Base-by-base conservation (phyloP, 2,888 invertebrate species). In the Eristalis tenax region DNA sequence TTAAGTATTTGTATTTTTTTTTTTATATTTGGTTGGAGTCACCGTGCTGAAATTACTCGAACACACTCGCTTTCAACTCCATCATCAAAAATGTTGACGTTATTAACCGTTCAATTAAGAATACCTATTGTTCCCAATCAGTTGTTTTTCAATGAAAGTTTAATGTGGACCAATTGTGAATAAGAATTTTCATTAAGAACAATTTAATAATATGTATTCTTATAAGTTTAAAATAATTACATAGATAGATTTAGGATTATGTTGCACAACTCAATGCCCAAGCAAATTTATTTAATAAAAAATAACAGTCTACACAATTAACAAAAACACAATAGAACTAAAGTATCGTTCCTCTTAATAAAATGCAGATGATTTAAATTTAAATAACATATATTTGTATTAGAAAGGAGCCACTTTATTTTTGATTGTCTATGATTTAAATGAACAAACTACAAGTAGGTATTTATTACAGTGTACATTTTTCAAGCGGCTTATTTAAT, bases 161-260 rank as follows among this genome's bases (percentile, higher is more conserved):
- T 90, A 92, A 91, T 92, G 92, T 91, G 92, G 92, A 92, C 92
- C 92, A 92, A 92, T 92, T 91, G 92, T 91, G 90, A 91, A 92
- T 92, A 92, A 92, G 92, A 91, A 50, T 87, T 76, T 80, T 68
- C 79, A 83, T 85, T 86, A 83, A 83, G 78, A 78, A 83, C 78
- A 76, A 75, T 76, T 80, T 69, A 71, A 26, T 66, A 66, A 35
- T 28, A 18, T 65, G 28, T 70, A 15, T 73, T 80, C 26, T 11
- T 40, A 26, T 71, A 71, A 68, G 32, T 76, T 40, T 69, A 50
- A 69, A 75, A 56, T 63, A 50, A 75, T 40, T 35, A 59, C n/a
- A 35, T 64, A 40, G 18, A 43, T 65, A 59, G 50, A 59, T 3
- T 86, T 82, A 78, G 65, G 64, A 28, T 61, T 83, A 57, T 75